Evolutionary conservation across 2,888 invertebrate species (phyloP).

Genomic region (Stenodera caucasica): DNA sequence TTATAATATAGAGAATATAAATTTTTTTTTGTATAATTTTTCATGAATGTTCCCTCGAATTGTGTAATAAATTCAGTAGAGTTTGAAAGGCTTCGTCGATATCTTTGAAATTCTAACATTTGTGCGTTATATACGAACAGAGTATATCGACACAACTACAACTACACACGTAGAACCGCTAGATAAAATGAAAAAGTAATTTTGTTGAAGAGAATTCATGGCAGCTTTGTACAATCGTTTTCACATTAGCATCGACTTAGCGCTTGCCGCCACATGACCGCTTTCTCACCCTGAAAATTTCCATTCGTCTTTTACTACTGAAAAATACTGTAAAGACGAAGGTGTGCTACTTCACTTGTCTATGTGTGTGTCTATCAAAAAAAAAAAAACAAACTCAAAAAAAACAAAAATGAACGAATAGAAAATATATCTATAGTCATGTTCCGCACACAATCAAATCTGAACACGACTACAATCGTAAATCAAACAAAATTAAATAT

Average conservation of each 20-base stretch:
- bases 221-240: conserved; percentile 54
- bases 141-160: conserved; percentile 37
- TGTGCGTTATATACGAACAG: neutral
- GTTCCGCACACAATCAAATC: conserved; percentile 39
- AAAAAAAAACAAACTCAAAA: conserved; percentile 19
- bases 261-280: conserved; percentile 52
- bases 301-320: conserved; percentile 15
- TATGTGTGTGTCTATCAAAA: neutral
- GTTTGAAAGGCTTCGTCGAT: neutral
- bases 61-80: conserved; percentile 1
- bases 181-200: conserved; percentile 57
- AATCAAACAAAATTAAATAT: conserved; percentile 59
- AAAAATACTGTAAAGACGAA: neutral
- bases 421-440: conserved; percentile 16
- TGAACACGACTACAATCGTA: conserved; percentile 55
- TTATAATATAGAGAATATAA: no score
- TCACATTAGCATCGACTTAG: conserved; percentile 55
- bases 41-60: neutral
- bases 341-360: conserved; percentile 1
- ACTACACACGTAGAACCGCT: conserved; percentile 27
- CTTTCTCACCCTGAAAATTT: conserved; percentile 30
- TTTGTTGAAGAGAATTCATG: conserved; percentile 56
- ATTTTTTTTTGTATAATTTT: no score
- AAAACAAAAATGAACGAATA: conserved; percentile 28
- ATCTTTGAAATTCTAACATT: conserved; percentile 4